Evolutionary conservation across 2,113 vertebrate species (phyloP).

Genomic region (Erythrolamprus reginae): DNA sequence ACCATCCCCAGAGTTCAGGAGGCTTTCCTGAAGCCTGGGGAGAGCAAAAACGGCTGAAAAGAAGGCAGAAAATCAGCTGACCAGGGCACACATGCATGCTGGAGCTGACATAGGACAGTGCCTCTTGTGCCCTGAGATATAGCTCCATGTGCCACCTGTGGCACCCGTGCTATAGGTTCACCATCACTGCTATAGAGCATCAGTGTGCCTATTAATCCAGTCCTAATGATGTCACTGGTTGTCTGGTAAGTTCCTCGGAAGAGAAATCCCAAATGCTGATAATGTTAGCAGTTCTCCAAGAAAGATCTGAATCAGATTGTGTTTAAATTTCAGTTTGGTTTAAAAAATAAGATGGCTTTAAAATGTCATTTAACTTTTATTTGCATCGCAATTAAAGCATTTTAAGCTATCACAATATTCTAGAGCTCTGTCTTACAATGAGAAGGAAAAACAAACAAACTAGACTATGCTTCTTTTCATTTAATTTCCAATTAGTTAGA

Average conservation of each 20-base stretch:
- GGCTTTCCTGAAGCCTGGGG: too few relatives aligned
- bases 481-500: neutral
- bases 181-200: neutral
- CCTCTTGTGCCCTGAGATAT: too few relatives aligned
- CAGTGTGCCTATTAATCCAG: neutral
- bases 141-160: too few relatives aligned
- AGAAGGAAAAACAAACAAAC: neutral
- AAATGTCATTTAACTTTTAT: neutral
- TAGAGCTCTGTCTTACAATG: neutral
- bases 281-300: neutral
- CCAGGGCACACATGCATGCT: too few relatives aligned
- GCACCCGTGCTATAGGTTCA: too few relatives aligned
- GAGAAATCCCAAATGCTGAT: neutral
- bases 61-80: too few relatives aligned
- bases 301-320: neutral
- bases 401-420: neutral
- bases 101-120: too few relatives aligned
- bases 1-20: too few relatives aligned
- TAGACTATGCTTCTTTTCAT: neutral
- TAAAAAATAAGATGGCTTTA: neutral
- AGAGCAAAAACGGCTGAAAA: too few relatives aligned
- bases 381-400: neutral
- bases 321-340: neutral
- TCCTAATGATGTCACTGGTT: neutral
- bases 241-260: neutral